phyloP scores from a whole-genome alignment of 2,113 vertebrate genomes.

The Pica pica region DNA sequence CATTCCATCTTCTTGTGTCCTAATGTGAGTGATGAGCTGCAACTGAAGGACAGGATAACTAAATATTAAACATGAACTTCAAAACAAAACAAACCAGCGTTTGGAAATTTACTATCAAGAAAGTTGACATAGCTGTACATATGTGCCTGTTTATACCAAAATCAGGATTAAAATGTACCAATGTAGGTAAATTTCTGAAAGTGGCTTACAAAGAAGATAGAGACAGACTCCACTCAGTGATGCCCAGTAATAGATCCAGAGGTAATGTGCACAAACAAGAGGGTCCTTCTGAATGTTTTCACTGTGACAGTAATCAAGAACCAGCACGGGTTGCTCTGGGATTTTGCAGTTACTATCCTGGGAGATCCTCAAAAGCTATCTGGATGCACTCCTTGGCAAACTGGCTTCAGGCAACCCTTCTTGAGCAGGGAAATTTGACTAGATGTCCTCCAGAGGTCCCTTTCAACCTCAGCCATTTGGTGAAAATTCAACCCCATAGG shows the following conservation, averaged over 20 bases:
- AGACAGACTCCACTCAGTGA: background rate
- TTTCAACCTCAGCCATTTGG: background rate
- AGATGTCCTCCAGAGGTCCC: background rate
- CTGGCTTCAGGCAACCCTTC: fast-evolving
- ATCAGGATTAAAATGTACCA: background rate
- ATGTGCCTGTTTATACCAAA: background rate
- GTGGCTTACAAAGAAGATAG: background rate
- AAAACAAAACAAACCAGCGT: background rate
- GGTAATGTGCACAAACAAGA: background rate
- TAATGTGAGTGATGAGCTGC: background rate
- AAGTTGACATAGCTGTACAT: background rate
- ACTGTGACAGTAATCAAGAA: fast-evolving
- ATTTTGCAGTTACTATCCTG: background rate
- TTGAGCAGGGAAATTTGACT: background rate
- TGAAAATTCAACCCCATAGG: background rate
- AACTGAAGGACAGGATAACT: background rate
- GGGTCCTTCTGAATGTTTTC: background rate
- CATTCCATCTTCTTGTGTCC: background rate
- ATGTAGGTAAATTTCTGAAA: background rate
- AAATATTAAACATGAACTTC: background rate
- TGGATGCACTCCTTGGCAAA: background rate
- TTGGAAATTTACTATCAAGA: background rate
- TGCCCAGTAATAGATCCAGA: background rate
- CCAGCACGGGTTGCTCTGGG: background rate
- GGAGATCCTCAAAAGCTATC: background rate